phyloP scores from a whole-genome alignment of 2,797 vertebrate genomes.

The Megaceryle alcyon region DNA sequence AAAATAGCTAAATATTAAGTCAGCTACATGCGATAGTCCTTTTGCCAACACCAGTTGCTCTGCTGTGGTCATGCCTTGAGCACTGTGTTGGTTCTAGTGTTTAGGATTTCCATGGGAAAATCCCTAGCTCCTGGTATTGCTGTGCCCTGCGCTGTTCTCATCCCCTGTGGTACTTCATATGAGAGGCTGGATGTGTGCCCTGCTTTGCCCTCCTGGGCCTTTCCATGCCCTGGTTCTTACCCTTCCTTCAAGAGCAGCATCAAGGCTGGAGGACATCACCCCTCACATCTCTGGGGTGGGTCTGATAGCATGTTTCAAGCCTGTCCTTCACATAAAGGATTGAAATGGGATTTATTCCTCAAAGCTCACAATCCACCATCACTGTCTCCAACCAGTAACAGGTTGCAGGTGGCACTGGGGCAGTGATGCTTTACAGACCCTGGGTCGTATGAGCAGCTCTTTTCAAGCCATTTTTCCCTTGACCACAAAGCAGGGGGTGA shows the following conservation, averaged over 20 bases:
- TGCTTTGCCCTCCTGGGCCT: background rate
- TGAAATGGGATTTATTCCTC: background rate
- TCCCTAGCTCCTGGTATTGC: background rate
- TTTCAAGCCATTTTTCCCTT: background rate
- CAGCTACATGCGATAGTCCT: background rate
- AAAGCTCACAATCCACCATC: background rate
- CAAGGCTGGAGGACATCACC: background rate
- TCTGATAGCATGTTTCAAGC: background rate
- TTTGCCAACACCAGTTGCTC: background rate
- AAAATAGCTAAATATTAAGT: background rate
- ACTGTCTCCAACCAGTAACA: background rate
- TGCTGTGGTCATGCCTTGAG: background rate
- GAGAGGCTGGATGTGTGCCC: background rate
- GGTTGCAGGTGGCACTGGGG: background rate
- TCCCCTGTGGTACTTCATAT: background rate
- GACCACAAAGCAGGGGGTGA: background rate
- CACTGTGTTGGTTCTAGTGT: fast-evolving
- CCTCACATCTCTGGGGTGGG: background rate
- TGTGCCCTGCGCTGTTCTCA: background rate
- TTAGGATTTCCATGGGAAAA: background rate
- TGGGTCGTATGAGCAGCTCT: background rate
- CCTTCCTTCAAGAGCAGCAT: background rate
- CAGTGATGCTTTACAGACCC: background rate
- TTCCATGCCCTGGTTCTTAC: background rate
- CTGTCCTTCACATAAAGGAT: background rate